Evolutionary conservation across 2,113 vertebrate genomes (phyloP).

Genomic region (Nycticorax nycticorax): DNA sequence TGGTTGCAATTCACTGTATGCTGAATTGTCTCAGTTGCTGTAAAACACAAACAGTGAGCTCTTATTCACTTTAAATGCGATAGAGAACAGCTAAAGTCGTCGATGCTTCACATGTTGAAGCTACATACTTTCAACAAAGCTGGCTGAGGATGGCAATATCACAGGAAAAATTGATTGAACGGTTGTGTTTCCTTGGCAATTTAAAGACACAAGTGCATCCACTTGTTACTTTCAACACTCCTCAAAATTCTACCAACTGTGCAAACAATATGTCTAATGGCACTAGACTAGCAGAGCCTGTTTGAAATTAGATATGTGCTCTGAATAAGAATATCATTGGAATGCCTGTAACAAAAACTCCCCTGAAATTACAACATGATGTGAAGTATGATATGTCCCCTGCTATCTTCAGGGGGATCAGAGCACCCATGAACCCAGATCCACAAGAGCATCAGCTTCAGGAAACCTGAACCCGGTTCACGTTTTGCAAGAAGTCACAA

Average conservation of each 20-base stretch:
- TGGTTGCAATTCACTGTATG: neutral
- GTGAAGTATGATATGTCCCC: neutral
- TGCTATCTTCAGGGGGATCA: neutral
- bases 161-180: neutral
- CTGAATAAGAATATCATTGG: constrained; percentile 17
- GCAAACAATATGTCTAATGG: constrained; percentile 61
- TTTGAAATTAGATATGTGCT: constrained; percentile 40
- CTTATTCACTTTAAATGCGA: neutral
- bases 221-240: constrained; percentile 46
- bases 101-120: neutral
- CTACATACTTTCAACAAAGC: constrained; percentile 7
- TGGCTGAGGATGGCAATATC: neutral
- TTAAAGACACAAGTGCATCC: constrained; percentile 41
- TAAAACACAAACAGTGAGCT: neutral
- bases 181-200: constrained; percentile 17
- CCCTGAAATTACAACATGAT: neutral
- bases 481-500: constrained; percentile 4
- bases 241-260: constrained; percentile 51
- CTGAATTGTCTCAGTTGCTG: neutral
- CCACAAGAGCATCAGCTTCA: neutral
- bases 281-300: constrained; percentile 30
- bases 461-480: neutral
- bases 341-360: constrained; percentile 36
- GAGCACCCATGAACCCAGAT: neutral
- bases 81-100: neutral